Percentiles rank a stretch among this genome's conserved stretches.
Conservation (phyloP, 2,888 invertebrate species). For the Phlogophora meticulosa region DNA sequence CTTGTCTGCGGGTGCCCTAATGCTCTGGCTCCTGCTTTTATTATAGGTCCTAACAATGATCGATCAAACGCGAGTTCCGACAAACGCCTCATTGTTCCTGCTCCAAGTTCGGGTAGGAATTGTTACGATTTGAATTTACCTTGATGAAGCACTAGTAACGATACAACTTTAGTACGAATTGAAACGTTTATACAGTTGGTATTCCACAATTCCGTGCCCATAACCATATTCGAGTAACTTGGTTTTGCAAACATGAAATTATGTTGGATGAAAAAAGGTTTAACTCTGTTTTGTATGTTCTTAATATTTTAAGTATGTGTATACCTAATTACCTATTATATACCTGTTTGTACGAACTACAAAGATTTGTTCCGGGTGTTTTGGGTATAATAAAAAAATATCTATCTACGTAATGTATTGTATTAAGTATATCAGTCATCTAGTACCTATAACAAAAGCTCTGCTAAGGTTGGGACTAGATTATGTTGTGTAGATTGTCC, state of each 20-base stretch:
- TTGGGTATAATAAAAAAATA: too few relatives aligned
- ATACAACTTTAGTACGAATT: slow-evolving; percentile 67
- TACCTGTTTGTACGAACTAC: too few relatives aligned
- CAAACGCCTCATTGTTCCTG: slow-evolving; percentile 74
- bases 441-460: too few relatives aligned
- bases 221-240: slow-evolving; percentile 30
- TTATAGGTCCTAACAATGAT: slow-evolving; percentile 71
- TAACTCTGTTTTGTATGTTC: neutral
- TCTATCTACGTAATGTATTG: too few relatives aligned
- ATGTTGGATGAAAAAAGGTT: slow-evolving; percentile 9
- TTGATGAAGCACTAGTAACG: slow-evolving; percentile 78
- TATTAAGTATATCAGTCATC: too few relatives aligned
- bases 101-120: slow-evolving; percentile 69
- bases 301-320: neutral
- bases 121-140: slow-evolving; percentile 69
- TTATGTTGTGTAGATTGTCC: too few relatives aligned
- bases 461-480: too few relatives aligned
- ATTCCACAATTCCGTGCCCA: slow-evolving; percentile 1
- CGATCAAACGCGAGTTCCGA: slow-evolving; percentile 73
- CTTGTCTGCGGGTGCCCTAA: slow-evolving; percentile 33
- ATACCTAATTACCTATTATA: too few relatives aligned
- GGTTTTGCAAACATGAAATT: slow-evolving; percentile 25
- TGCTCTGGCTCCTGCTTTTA: slow-evolving; percentile 70
- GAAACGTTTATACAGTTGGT: slow-evolving; percentile 27
- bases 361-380: neutral